Percentiles rank a stretch among this genome's conserved stretches.
Conservation (phyloP, 2,797 vertebrate species). For the Salmo trutta region DNA sequence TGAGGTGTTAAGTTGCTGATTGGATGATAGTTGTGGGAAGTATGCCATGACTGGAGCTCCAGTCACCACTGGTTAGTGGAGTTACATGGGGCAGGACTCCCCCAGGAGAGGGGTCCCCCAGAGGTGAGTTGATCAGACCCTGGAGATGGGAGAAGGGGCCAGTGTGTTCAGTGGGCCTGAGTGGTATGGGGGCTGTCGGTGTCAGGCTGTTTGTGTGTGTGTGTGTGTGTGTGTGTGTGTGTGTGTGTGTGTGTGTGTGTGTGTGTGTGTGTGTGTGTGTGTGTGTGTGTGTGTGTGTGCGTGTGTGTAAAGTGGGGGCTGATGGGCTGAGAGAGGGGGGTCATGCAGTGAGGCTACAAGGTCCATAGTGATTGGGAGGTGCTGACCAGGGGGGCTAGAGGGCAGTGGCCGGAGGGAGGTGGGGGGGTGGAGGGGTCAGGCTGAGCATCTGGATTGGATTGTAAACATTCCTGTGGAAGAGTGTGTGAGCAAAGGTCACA, state of each 20-base stretch:
- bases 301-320: neutral
- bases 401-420: conserved; percentile 17
- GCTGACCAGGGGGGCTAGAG: conserved; percentile 43
- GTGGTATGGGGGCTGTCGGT: conserved; percentile 24
- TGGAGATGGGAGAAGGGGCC: conserved; percentile 63
- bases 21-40: neutral
- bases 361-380: conserved; percentile 54
- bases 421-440: conserved; percentile 44
- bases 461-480: conserved; percentile 77
- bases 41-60: neutral
- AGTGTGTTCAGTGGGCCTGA: conserved; percentile 50
- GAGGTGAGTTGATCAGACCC: neutral
- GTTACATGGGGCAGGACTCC: neutral
- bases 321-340: conserved; percentile 7
- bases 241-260: neutral
- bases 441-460: conserved; percentile 80
- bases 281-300: no score
- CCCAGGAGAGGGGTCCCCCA: no score
- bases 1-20: neutral
- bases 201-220: neutral
- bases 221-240: no score
- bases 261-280: neutral
- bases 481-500: conserved; percentile 74
- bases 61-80: neutral
- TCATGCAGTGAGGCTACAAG: conserved; percentile 45